Evolutionary conservation across 1,140 invertebrate genomes (phyloP), one percentile per base, ranked within the genome.

Genomic region (Druon quercuslanigerum): DNA sequence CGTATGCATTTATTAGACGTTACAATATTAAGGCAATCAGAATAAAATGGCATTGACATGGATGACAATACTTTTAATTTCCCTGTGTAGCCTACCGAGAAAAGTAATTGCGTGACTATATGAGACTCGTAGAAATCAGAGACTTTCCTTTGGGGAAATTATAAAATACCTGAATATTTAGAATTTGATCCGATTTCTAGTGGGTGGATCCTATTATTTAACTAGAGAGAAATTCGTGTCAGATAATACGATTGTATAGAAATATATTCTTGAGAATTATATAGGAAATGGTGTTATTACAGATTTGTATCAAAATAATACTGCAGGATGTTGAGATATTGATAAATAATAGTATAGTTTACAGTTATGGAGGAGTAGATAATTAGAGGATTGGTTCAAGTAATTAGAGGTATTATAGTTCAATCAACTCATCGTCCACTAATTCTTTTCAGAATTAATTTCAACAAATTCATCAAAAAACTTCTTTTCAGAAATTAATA

Each of bases 101-200:
- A 66, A 66, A 66, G 20, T 66, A 66, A 66, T 66, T 66, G 60
- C 60, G 60, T 66, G 60, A 40, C 60, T 66, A 7, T 56, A n/a
- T 4, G 25, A 66, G 33, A 46, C 25, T 46, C 25, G 16, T 66
- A 66, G 60, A 66, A 66, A 66, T 66, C 60, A 40, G 14, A 2
- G 60, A 66, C 60, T 66, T 40, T 66, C 60, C 40, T 66, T 66
- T 40, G 40, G 60, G 60, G 33, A 66, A 66, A 66, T 66, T 33
- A 25, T 66, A 66, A 66, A n/a, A 66, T 14, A 46, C 25, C 33
- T 66, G 40, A 66, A 66, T 66, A 66, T 66, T 66, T 66, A 40
- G 40, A 66, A 40, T 66, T 66, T 40, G 60, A 66, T 66, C 60
- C 40, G 33, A 66, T 66, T 66, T 66, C 60, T 66, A 66, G 60